phyloP scores from a whole-genome alignment of 1,140 invertebrate genomes.

The honey bee (Apis mellifera) region Amel_HAv3.1 CM009935.2:2457001-2457500 shows the following conservation, averaged over 20 bases:
- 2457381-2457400: no score
- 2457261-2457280: neutral
- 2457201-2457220: slow-evolving; percentile 11
- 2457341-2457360: no score
- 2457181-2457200: slow-evolving; percentile 31
- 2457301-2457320: no score
- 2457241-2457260: neutral
- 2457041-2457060: slow-evolving; percentile 37
- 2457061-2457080: slow-evolving; percentile 58
- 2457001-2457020: slow-evolving; percentile 36
- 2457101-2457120: slow-evolving; percentile 44
- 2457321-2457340: no score
- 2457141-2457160: slow-evolving; percentile 33
- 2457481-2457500: no score
- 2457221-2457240: neutral
- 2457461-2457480: no score
- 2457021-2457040: slow-evolving; percentile 58
- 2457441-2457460: no score
- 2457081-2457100: slow-evolving; percentile 58
- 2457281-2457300: neutral
- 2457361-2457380: no score
- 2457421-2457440: no score
- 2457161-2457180: slow-evolving; percentile 16
- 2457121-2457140: slow-evolving; percentile 48
- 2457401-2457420: no score